Base-by-base conservation (phyloP, 2,797 vertebrate species). In the Artibeus lituratus region DNA sequence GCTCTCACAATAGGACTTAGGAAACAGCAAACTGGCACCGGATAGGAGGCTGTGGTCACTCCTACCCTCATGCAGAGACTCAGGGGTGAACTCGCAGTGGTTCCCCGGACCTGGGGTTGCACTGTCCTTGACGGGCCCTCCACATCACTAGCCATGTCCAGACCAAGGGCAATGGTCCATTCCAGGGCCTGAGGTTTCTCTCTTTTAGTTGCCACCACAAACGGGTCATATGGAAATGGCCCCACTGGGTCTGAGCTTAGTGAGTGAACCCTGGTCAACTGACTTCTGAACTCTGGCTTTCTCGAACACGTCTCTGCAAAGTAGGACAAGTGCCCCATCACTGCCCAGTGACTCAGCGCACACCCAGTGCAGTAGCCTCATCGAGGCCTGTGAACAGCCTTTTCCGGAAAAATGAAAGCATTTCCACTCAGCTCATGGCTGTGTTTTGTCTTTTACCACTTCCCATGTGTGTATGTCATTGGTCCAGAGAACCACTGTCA, bases 271-370 rank as follows among this genome's bases (percentile, higher is more conserved):
- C 3, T 37, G 3, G 55, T 51, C 65, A 35, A 19, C 18, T 21
- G 49, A 12, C 57, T 21, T 37, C 49, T 12, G 11, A 10, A 51
- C 10, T 26, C 59, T 16, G 3, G 7, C 32, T 51, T 47, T 77
- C 53, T 72, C 35, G 2, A 32, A 70, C 12, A 39, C 16, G 11
- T 47, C 9, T 49, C 29, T 21, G 42, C 42, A 73, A 92, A 81
- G 10, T 14, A 37, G 26, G 69, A 62, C 7, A 19, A 65, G 24
- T 1, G 0, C 11, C 24, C 21, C 53, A 16, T 49, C 57, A 42
- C 16, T 29, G 21, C 44, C 51, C 19, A 24, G 39, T 0, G 80
- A 18, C 14, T 51, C 12, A 0, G 24, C 0, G 2, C 62, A 15
- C 14, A 16, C 15, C 85, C 6, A 26, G 5, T 0, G 47, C 37